Percentiles rank a stretch among this genome's conserved stretches.
Evolutionary conservation across 2,113 vertebrate genomes (phyloP).

Genomic region (Poeciliopsis turrubarensis): DNA sequence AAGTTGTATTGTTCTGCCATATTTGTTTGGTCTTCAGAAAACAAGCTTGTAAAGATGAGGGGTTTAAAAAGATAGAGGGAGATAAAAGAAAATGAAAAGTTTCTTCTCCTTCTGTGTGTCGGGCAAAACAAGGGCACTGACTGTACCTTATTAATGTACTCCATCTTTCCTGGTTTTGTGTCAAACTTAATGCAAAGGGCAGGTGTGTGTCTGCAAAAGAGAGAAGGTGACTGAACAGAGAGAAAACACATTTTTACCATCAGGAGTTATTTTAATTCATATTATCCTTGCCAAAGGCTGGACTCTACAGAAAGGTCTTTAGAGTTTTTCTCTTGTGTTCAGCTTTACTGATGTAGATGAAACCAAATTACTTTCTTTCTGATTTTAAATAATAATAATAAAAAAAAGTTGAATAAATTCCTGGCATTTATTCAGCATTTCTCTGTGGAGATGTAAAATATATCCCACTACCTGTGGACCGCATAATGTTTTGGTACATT

Average conservation of each 20-base stretch:
- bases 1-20: slow-evolving; percentile 31
- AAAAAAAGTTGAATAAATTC: slow-evolving; percentile 34
- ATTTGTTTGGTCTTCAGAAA: slow-evolving; percentile 52
- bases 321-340: slow-evolving; percentile 6
- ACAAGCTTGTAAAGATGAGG: slow-evolving; percentile 46
- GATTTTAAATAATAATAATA: slow-evolving; percentile 14
- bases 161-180: slow-evolving; percentile 49
- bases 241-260: slow-evolving; percentile 23
- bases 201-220: slow-evolving; percentile 27
- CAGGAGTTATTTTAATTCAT: slow-evolving; percentile 18
- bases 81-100: slow-evolving; percentile 57
- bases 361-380: slow-evolving; percentile 17
- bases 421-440: slow-evolving; percentile 12
- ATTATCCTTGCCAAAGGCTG: slow-evolving; percentile 22
- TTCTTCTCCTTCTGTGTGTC: slow-evolving; percentile 38
- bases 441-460: not conserved
- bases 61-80: slow-evolving; percentile 20
- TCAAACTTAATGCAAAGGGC: slow-evolving; percentile 43
- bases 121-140: slow-evolving; percentile 30
- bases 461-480: slow-evolving; percentile 18
- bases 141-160: slow-evolving; percentile 59
- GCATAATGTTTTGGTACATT: slow-evolving; percentile 14
- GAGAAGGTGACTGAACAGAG: slow-evolving; percentile 19
- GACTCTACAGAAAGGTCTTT: not conserved
- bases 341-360: not conserved